Evolutionary conservation across 2,797 vertebrate species (phyloP).

Genomic region (Chaetophractus vellerosus): DNA sequence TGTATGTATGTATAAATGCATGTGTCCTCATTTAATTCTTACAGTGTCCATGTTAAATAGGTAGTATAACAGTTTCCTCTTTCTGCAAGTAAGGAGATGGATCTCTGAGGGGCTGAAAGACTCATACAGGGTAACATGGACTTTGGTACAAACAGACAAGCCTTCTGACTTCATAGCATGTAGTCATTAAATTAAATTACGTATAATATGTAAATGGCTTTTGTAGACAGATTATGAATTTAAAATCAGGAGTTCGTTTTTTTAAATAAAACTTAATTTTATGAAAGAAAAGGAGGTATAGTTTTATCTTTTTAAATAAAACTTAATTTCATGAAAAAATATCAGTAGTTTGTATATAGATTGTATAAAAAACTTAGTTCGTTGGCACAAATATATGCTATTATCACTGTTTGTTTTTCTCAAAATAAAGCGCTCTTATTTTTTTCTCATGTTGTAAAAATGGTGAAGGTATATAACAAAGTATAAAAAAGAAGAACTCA

Average conservation of each 20-base stretch:
- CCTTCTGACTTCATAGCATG: background rate
- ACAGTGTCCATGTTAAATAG: background rate
- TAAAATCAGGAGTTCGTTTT: background rate
- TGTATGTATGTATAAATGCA: background rate
- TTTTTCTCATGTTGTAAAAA: background rate
- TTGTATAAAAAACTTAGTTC: background rate
- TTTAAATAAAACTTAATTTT: too few relatives aligned
- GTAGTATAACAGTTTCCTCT: background rate
- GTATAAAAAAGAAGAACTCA: slow-evolving; percentile 10
- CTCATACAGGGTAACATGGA: background rate
- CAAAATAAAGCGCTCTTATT: background rate
- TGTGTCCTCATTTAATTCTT: slow-evolving; percentile 8
- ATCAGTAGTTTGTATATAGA: background rate
- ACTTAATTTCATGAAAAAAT: background rate
- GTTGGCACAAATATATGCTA: background rate
- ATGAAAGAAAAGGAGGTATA: too few relatives aligned
- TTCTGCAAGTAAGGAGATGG: background rate
- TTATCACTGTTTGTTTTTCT: background rate
- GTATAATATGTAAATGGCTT: background rate
- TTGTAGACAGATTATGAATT: background rate
- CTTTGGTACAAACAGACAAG: background rate
- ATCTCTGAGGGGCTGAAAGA: background rate
- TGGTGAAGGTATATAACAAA: background rate
- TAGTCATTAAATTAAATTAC: background rate
- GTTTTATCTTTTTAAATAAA: too few relatives aligned